These are phyloP conservation scores for Dryococelus australis DNA, from an alignment of 2,888 invertebrate genomes.

Conservation along the genomic window DNA sequence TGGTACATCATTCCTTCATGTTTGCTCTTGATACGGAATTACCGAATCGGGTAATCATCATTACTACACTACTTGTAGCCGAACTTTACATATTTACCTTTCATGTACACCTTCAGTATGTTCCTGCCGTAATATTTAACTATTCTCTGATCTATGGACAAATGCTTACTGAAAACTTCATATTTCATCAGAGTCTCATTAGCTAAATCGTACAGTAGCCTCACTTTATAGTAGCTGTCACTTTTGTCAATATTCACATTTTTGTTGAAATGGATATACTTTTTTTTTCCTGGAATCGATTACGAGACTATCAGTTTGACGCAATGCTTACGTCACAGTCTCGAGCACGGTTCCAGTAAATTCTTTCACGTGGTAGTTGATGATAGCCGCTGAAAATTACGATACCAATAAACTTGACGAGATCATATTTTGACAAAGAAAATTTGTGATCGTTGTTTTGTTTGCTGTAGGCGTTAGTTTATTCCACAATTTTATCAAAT, in stretches of 20 bases:
- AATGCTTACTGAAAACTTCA: not conserved
- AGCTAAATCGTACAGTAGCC: not conserved
- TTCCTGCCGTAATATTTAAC: constrained; percentile 3
- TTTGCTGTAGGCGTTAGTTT: too few species aligned
- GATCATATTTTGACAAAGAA: too few species aligned
- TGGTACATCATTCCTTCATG: not conserved
- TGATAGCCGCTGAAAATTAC: too few species aligned
- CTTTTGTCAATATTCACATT: not conserved
- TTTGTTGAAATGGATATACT: not conserved
- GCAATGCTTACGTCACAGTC: too few species aligned
- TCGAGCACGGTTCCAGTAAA: too few species aligned
- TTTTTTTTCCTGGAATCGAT: not conserved
- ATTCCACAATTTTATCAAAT: too few species aligned
- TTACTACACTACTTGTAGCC: too few species aligned
- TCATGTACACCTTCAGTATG: not conserved
- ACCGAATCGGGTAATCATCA: not conserved
- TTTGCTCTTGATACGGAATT: not conserved
- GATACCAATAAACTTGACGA: too few species aligned
- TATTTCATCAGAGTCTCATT: not conserved
- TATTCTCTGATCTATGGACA: too few species aligned
- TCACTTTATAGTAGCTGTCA: not conserved
- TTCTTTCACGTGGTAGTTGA: too few species aligned
- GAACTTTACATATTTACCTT: not conserved
- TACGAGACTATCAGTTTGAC: too few species aligned
- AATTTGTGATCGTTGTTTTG: too few species aligned